These are phyloP conservation scores for Sinhomidia bicolor DNA, from an alignment of 2,888 invertebrate genomes.

Conservation along the genomic window DNA sequence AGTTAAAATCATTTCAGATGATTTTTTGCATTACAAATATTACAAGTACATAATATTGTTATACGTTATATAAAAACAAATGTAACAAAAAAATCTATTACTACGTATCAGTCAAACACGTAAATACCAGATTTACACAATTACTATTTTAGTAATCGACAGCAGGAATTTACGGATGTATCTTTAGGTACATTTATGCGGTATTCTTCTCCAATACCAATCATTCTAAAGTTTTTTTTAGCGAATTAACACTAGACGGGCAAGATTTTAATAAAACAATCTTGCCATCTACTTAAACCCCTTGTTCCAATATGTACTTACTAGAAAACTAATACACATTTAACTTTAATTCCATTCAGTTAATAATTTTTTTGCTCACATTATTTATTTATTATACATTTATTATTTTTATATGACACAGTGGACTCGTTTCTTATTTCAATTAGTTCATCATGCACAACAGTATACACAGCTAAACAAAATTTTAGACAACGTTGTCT, in stretches of 20 bases:
- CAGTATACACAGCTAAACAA: background rate
- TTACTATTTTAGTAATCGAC: conserved; percentile 18
- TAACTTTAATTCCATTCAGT: no score
- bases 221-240: background rate
- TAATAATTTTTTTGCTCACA: background rate
- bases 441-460: background rate
- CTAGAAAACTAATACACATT: no score
- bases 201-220: conserved; percentile 10
- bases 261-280: background rate
- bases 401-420: conserved; percentile 4
- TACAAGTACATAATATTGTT: background rate
- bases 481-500: background rate
- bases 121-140: conserved; percentile 59
- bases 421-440: background rate
- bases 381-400: background rate
- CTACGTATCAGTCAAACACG: conserved; percentile 62
- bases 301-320: no score
- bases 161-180: conserved; percentile 49
- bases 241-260: background rate
- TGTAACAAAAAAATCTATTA: conserved; percentile 9
- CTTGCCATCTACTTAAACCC: background rate
- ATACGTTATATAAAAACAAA: background rate
- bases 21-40: background rate
- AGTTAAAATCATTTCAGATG: background rate
- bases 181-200: conserved; percentile 58